Conservation (phyloP, 2,888 invertebrate species). For the Drosophila fungiperda region DNA sequence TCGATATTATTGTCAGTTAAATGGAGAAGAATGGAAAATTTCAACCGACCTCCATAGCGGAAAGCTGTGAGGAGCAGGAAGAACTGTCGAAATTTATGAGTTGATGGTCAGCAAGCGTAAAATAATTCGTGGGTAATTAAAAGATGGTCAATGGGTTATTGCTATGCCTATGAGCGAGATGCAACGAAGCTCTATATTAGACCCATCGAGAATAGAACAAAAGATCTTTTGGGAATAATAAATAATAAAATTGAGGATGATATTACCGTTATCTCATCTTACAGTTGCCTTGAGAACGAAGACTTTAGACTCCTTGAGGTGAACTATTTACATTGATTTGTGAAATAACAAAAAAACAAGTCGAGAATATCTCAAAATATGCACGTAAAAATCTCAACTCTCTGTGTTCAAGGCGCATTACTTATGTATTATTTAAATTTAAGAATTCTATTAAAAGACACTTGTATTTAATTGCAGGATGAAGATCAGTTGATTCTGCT, state of each 20-base stretch:
- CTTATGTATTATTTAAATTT: neutral
- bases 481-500: neutral
- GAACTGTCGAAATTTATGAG: neutral
- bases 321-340: neutral
- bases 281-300: neutral
- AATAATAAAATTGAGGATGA: constrained; percentile 2
- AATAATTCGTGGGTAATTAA: neutral
- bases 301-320: neutral
- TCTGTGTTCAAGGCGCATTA: neutral
- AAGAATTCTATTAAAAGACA: neutral
- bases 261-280: neutral
- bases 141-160: neutral
- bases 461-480: neutral
- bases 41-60: neutral
- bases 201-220: neutral
- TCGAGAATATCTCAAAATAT: neutral
- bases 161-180: constrained; percentile 1
- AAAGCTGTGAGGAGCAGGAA: neutral
- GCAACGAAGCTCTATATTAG: neutral
- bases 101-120: neutral
- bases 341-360: neutral
- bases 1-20: neutral
- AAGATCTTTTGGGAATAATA: neutral
- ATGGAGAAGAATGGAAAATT: neutral
- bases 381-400: neutral